phyloP scores from a whole-genome alignment of 2,888 invertebrate species.

The Caradrina clavipalpis region DNA sequence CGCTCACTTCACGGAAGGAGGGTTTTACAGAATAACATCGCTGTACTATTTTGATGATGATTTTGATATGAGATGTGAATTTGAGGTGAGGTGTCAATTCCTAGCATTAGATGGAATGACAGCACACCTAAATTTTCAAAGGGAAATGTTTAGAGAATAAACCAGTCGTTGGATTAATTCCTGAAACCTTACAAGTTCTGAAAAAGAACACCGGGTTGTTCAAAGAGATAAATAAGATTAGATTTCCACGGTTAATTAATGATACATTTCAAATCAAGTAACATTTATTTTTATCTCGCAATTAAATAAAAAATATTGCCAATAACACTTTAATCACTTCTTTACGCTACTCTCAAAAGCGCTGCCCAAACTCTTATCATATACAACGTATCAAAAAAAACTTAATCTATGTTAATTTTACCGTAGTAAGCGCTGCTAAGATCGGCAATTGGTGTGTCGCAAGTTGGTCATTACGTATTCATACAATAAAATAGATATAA shows the following conservation, averaged over 20 bases:
- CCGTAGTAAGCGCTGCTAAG: conserved; percentile 79
- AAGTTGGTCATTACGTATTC: conserved; percentile 86
- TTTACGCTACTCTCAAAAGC: background rate
- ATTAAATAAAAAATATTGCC: conserved; percentile 43
- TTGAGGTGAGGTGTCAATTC: no score
- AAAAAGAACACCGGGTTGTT: background rate
- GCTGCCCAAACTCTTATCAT: conserved; percentile 16
- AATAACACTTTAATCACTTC: conserved; percentile 40
- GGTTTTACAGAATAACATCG: no score
- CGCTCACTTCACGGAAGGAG: no score
- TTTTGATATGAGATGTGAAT: no score
- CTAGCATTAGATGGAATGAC: no score
- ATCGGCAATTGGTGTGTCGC: conserved; percentile 88
- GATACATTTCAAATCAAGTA: conserved; percentile 17
- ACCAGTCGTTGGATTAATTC: no score
- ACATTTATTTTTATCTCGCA: conserved; percentile 27
- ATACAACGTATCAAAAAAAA: conserved; percentile 24
- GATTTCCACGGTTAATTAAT: conserved; percentile 5
- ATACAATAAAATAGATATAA: conserved; percentile 90
- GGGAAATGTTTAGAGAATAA: no score
- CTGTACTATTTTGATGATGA: no score
- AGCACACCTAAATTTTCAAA: no score
- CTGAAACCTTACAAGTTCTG: no score
- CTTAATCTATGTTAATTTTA: conserved; percentile 80
- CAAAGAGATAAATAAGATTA: background rate